Evolutionary conservation across 1,140 invertebrate genomes (phyloP).

Genomic region (Brachionus manjavacas): DNA sequence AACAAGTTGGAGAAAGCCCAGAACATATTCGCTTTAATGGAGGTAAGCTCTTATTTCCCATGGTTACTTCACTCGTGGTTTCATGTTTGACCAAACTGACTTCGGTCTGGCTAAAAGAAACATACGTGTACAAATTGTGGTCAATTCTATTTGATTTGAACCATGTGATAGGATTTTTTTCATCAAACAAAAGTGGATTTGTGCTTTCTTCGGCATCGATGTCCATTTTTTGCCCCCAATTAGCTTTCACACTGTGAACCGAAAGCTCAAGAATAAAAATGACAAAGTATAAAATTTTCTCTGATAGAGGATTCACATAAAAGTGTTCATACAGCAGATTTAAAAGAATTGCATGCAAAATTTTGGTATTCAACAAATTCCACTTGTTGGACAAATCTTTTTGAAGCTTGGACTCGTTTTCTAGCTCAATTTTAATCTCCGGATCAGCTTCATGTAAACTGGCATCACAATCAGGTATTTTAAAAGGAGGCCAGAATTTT

Average conservation of each 20-base stretch:
- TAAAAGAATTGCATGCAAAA: constrained; percentile 78
- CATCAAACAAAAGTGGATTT: constrained; percentile 14
- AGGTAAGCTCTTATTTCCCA: constrained; percentile 47
- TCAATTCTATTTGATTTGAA: constrained; percentile 71
- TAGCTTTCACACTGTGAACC: constrained; percentile 59
- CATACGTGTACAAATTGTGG: constrained; percentile 70
- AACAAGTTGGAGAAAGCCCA: constrained; percentile 56
- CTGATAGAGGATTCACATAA: constrained; percentile 65
- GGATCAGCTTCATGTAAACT: neutral
- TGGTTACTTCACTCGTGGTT: neutral
- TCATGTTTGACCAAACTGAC: constrained; percentile 48
- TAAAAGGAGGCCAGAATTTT: constrained; percentile 77
- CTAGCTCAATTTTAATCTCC: neutral
- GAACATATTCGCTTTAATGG: constrained; percentile 46
- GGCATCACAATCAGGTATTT: constrained; percentile 65
- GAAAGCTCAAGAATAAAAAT: constrained; percentile 81
- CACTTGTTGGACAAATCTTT: neutral
- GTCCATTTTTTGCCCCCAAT: neutral
- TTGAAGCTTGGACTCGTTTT: neutral
- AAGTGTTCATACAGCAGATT: constrained; percentile 77
- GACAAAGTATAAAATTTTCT: constrained; percentile 75
- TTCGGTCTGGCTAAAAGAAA: constrained; percentile 63
- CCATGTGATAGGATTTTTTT: constrained; percentile 64
- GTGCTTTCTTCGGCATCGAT: neutral
- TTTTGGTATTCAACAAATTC: constrained; percentile 66